phyloP scores from a whole-genome alignment of 2,113 vertebrate genomes.

The Crotophaga sulcirostris region DNA sequence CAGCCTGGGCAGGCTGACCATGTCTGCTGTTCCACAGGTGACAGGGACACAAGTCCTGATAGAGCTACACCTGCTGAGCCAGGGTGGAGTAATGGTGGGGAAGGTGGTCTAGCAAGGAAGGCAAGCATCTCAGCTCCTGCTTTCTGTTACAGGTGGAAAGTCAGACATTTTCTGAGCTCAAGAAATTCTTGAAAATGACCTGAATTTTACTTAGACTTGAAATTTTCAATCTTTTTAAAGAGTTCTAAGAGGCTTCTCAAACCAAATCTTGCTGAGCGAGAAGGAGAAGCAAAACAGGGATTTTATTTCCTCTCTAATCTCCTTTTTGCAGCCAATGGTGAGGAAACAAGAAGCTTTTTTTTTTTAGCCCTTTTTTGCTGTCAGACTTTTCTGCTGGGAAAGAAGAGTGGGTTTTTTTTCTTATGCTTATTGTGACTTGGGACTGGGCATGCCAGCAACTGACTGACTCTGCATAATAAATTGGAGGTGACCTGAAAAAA shows the following conservation, averaged over 20 bases:
- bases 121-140: background rate
- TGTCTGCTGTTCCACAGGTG: background rate
- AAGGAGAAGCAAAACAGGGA: background rate
- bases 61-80: background rate
- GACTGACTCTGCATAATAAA: constrained; percentile 21
- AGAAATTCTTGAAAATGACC: background rate
- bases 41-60: background rate
- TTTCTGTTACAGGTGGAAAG: background rate
- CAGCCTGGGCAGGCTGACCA: rapidly evolving
- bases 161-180: background rate
- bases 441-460: background rate
- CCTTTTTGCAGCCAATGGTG: background rate
- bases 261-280: background rate
- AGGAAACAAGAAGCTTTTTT: background rate
- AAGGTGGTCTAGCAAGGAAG: background rate
- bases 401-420: background rate
- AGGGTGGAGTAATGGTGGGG: background rate
- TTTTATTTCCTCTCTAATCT: constrained; percentile 10
- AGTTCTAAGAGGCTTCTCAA: background rate
- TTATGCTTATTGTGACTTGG: background rate
- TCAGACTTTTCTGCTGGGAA: background rate
- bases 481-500: background rate
- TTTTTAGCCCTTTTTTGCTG: background rate
- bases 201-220: background rate
- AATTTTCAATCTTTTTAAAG: background rate